Evolutionary conservation across 2,797 vertebrate species (phyloP).

Genomic region (Enteromius trimaculatus): DNA sequence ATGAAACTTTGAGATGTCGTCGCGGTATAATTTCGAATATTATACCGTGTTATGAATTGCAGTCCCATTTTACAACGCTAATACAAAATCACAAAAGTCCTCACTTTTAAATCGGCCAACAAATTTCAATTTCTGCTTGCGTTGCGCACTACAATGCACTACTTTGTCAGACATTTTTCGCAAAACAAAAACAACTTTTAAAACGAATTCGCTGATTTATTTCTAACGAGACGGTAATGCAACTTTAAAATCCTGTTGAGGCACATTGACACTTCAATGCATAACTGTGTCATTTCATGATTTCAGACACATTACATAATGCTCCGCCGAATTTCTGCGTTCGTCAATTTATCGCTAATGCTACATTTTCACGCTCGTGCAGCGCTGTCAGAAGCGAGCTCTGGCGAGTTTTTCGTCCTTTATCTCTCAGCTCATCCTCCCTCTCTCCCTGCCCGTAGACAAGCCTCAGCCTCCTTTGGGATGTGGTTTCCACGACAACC

Average conservation of each 20-base stretch:
- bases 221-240: background rate
- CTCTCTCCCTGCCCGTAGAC: conserved; percentile 55
- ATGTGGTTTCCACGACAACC: conserved; percentile 72
- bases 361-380: conserved; percentile 16
- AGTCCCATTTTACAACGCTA: too few relatives aligned
- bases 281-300: background rate
- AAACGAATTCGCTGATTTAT: background rate
- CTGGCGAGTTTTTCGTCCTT: conserved; percentile 5
- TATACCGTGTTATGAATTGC: too few relatives aligned
- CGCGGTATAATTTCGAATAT: too few relatives aligned
- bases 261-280: background rate
- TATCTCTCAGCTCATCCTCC: conserved; percentile 39
- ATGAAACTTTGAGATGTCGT: too few relatives aligned
- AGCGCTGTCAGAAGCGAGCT: conserved; percentile 25
- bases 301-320: background rate
- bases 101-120: background rate
- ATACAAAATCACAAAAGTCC: background rate
- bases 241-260: background rate
- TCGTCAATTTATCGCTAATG: background rate
- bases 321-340: background rate
- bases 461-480: conserved; percentile 68
- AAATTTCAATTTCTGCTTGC: too few relatives aligned
- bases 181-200: background rate
- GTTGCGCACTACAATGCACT: background rate
- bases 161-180: background rate